Evolutionary conservation across 2,113 vertebrate species (phyloP), one percentile per base, ranked within the genome.

Genomic region (Tamias sibiricus): DNA sequence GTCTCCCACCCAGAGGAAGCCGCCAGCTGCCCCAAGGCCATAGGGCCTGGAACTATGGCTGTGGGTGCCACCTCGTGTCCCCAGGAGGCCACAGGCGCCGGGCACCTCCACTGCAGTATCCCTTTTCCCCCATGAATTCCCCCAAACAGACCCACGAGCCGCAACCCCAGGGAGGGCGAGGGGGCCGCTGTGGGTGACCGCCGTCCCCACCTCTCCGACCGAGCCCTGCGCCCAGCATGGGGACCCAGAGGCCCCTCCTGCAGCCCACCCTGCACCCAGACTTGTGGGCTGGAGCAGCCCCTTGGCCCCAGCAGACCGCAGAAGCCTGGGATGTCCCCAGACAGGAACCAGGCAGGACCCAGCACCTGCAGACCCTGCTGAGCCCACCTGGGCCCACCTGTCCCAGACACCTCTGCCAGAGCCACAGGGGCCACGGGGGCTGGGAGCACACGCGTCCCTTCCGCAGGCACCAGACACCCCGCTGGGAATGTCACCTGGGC

Each of bases 31-130:
- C 54, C 20, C 4, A 14, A 49, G 62, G 10, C 62, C n/a, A 6
- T 20, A 0, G 75, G n/a, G 20, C 52, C 82, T 47, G 0, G n/a
- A 24, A 4, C 40, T 0, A 1, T 0, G 69, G 12, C 75, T 30
- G 17, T 1, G 0, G 35, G 8, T 1, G 10, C 4, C 30, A 35
- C 47, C 24, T 5, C 0, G 0, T 24, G n/a, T 32, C 52, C 28
- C 28, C 0, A 17, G 75, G 69, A 52, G 68, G 82, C 28, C 22
- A 3, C 24, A 1, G 8, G 54, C 49, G 54, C 40, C 47, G 4
- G 68, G 52, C 47, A 14, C 74, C n/a, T 47, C 71, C n/a, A 19
- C 66, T 32, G 8, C 28, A 35, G 49, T 0, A 6, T 1, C 52
- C 62, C 1, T 0, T 32, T 71, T 49, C 69, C 37, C 59, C 32